Conservation (phyloP, 2,113 vertebrate species). For the Pterocles burchelli region DNA sequence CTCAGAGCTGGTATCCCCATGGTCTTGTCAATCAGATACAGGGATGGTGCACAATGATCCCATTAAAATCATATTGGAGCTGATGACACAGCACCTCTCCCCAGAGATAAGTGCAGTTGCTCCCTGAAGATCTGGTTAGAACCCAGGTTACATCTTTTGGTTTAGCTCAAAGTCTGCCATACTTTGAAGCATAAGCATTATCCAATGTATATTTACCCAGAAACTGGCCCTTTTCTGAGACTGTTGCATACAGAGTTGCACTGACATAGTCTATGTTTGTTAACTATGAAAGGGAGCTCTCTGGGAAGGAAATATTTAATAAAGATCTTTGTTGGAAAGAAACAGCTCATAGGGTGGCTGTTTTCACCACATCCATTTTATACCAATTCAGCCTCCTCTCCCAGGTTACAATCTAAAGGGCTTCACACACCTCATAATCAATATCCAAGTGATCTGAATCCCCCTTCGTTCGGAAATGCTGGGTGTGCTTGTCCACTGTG, state of each 20-base stretch:
- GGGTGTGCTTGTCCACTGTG: constrained; percentile 89
- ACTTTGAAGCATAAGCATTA: not conserved
- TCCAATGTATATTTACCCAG: not conserved
- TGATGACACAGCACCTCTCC: not conserved
- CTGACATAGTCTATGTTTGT: not conserved
- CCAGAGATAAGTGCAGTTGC: fast-evolving
- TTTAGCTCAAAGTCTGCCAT: not conserved
- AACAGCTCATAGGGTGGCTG: not conserved
- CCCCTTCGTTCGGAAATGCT: constrained; percentile 90
- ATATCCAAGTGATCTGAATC: constrained; percentile 92
- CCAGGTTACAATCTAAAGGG: not conserved
- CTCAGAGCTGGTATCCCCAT: not conserved
- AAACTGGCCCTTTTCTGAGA: not conserved
- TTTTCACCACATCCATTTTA: not conserved
- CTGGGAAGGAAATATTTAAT: not conserved
- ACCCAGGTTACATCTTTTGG: not conserved
- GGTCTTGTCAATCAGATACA: not conserved
- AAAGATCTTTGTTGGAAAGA: not conserved
- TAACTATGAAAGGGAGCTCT: not conserved
- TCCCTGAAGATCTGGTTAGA: not conserved
- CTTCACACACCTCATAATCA: constrained; percentile 91
- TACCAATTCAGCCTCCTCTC: not conserved
- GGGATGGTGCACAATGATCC: not conserved
- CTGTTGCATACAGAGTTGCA: not conserved
- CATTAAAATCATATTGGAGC: not conserved